These are phyloP conservation scores for Helarctos malayanus DNA, from an alignment of 2,797 vertebrate genomes.

Conservation along the genomic window DNA sequence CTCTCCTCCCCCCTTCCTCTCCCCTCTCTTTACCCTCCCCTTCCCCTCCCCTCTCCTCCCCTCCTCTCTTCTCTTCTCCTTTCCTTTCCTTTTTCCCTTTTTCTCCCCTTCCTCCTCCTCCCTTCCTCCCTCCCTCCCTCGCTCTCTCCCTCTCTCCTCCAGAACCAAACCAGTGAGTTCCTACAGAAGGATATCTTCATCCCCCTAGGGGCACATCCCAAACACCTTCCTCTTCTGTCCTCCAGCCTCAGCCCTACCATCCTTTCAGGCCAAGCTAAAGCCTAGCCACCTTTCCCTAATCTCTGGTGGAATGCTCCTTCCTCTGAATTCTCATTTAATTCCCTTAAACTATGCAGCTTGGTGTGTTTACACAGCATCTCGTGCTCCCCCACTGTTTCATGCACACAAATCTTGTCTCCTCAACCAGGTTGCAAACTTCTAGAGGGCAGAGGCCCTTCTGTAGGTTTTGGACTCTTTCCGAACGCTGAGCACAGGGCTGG, in stretches of 20 bases:
- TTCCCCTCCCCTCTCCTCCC: too few relatives aligned
- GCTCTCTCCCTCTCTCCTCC: not conserved
- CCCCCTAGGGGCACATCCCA: not conserved
- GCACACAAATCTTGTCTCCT: not conserved
- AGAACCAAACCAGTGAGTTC: not conserved
- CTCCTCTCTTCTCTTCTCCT: too few relatives aligned
- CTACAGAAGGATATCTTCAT: not conserved
- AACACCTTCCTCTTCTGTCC: not conserved
- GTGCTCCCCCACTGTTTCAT: not conserved
- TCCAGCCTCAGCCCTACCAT: not conserved
- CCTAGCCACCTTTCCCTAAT: not conserved
- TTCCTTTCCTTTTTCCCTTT: accelerated
- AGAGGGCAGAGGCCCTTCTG: not conserved
- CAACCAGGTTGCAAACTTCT: not conserved
- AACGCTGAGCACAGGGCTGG: not conserved
- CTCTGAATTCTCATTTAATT: constrained; percentile 2
- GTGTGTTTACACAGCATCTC: too few relatives aligned
- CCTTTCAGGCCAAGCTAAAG: not conserved
- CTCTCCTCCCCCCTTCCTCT: too few relatives aligned
- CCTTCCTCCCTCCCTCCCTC: not conserved
- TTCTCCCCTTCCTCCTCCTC: too few relatives aligned
- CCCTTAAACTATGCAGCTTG: not conserved
- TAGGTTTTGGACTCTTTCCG: not conserved
- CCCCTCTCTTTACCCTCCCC: too few relatives aligned
- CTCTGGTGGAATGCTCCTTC: not conserved